These are phyloP conservation scores for Drosophila arizonae DNA, from an alignment of 1,140 invertebrate species.

Conservation along the genomic window DNA sequence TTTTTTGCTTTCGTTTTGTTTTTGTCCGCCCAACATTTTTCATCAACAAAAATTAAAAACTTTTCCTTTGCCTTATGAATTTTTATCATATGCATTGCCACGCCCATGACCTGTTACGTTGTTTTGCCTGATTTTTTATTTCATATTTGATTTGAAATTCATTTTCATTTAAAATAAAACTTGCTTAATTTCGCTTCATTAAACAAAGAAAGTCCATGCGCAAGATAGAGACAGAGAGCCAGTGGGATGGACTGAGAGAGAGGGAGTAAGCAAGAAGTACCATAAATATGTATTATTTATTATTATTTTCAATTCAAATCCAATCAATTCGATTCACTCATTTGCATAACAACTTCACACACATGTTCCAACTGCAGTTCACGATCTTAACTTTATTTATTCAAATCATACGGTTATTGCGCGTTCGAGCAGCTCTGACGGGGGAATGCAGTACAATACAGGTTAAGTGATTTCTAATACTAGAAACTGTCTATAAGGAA, in stretches of 20 bases:
- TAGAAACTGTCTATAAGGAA: slow-evolving; percentile 2
- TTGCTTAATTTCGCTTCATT: slow-evolving; percentile 1
- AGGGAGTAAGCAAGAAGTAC: not conserved
- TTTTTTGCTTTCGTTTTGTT: not conserved
- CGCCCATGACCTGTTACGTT: no score
- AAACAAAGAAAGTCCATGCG: no score
- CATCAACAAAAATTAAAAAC: slow-evolving; percentile 1
- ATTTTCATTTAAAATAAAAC: slow-evolving; percentile 2
- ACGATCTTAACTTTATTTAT: not conserved
- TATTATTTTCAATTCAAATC: not conserved
- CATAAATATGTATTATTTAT: slow-evolving; percentile 3
- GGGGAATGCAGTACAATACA: not conserved
- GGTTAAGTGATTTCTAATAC: not conserved
- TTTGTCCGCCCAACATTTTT: slow-evolving; percentile 4
- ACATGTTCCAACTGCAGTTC: slow-evolving; percentile 3
- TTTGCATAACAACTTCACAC: slow-evolving; percentile 20
- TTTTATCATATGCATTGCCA: not conserved
- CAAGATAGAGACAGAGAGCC: not conserved
- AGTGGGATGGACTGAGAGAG: not conserved
- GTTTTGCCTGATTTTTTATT: not conserved
- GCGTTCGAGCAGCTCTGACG: not conserved
- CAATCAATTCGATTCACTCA: not conserved
- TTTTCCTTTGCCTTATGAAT: slow-evolving; percentile 14
- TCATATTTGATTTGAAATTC: slow-evolving; percentile 6
- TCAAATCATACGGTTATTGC: slow-evolving; percentile 2